Percentiles rank a stretch among this genome's conserved stretches.
phyloP scores from a whole-genome alignment of 2,113 vertebrate species.

The Melospiza georgiana region DNA sequence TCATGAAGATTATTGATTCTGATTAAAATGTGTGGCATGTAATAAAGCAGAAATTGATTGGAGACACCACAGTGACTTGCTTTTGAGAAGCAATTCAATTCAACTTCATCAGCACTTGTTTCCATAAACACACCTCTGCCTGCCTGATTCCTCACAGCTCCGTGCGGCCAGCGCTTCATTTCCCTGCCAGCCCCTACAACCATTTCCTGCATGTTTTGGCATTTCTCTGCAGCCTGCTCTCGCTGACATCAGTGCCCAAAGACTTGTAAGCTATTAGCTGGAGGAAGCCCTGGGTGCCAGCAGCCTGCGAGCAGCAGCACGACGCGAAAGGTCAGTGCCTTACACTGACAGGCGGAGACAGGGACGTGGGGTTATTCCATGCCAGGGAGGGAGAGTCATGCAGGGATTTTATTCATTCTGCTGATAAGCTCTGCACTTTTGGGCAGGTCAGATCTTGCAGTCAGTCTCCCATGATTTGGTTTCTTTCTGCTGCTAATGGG shows the following conservation, averaged over 20 bases:
- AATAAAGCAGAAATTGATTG: slow-evolving; percentile 70
- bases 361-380: slow-evolving; percentile 1
- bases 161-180: not conserved
- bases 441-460: slow-evolving; percentile 18
- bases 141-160: not conserved
- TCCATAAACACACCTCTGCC: slow-evolving; percentile 1
- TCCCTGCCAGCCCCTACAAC: not conserved
- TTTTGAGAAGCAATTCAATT: slow-evolving; percentile 59
- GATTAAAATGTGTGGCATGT: slow-evolving; percentile 76
- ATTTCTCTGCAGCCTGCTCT: not conserved
- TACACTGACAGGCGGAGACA: slow-evolving; percentile 37
- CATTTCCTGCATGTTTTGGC: not conserved
- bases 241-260: not conserved
- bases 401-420: slow-evolving; percentile 5
- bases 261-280: slow-evolving; percentile 45
- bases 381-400: not conserved
- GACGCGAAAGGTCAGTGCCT: slow-evolving; percentile 31
- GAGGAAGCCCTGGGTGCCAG: slow-evolving; percentile 5
- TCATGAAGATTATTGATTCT: slow-evolving; percentile 77
- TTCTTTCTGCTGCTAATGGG: slow-evolving; percentile 10
- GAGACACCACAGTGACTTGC: slow-evolving; percentile 9
- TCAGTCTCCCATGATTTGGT: not conserved
- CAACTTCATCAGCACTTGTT: slow-evolving; percentile 60
- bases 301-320: not conserved
- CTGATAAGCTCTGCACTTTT: slow-evolving; percentile 2